A percentile compares a stretch with the other conserved stretches of the same genome.
These are phyloP conservation scores for Corythaeola cristata DNA, from an alignment of 2,113 vertebrate species.

Conservation along the genomic window DNA sequence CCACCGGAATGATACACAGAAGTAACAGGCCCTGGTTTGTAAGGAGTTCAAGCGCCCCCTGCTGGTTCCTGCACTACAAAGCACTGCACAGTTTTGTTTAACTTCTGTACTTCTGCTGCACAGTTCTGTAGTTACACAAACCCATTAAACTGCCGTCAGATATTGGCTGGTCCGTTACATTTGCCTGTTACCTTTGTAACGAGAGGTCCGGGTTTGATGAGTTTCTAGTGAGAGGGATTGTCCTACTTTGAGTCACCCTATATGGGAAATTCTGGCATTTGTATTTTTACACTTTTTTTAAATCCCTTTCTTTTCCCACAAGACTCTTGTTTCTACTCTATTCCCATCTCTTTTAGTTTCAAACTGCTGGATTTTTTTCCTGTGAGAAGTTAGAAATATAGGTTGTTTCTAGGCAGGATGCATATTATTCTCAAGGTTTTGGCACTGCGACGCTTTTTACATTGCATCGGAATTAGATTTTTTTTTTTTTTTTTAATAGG, in stretches of 20 bases:
- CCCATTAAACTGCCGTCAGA: neutral
- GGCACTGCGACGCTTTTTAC: neutral
- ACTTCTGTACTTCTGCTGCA: neutral
- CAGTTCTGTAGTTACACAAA: neutral
- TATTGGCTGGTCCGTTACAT: neutral
- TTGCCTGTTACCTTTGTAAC: neutral
- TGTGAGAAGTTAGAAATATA: neutral
- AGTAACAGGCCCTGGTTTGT: neutral
- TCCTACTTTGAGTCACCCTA: neutral
- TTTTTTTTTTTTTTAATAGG: neutral
- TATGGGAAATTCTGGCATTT: neutral
- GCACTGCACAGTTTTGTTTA: neutral
- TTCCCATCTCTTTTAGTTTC: neutral
- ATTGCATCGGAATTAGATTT: neutral
- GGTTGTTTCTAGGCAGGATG: neutral
- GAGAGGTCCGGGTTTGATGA: neutral
- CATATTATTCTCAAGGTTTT: neutral
- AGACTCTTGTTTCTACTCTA: neutral
- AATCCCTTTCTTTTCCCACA: neutral
- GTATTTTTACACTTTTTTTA: neutral
- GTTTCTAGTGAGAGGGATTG: neutral
- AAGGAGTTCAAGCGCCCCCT: neutral
- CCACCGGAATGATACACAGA: fast-evolving
- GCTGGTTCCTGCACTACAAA: neutral
- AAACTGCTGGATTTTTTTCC: neutral